Evolutionary conservation across 2,888 invertebrate species (phyloP), one percentile per base, ranked within the genome.

Genomic region (Orthosia incerta): DNA sequence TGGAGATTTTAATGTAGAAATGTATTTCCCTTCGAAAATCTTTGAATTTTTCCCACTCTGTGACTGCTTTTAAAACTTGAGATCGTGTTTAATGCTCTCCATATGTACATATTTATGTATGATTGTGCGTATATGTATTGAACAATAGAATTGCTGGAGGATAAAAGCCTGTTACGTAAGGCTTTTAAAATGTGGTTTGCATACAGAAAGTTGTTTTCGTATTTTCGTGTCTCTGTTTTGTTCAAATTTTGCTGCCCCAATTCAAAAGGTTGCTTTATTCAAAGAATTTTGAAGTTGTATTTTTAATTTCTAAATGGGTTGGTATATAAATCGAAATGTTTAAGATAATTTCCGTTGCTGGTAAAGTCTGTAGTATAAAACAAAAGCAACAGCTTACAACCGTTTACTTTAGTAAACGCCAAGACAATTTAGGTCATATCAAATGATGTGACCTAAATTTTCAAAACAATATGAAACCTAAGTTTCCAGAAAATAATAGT

Each of bases 151-250:
- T 61, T 62, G 50, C 39, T 72, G 39, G 61, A 69, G 65, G 62
- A 71, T 74, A 83, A 81, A 83, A 82, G 57, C 65, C 59, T 45
- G 56, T 79, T 73, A 71, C 64, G 60, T 51, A 75, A 72, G 61
- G 75, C 72, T 83, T 74, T 82, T 82, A 73, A 75, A 82, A 64
- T 75, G 64, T 55, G 63, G 75, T 75, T 74, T 83, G 46, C 51
- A 76, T 71, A 55, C 39, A 69, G 18, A 64, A 53, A 23, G 59
- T 15, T 51, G 74, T 39, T 48, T 62, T 26, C 55, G 80, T 65
- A 79, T 61, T 64, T 74, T 63, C 48, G 50, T 71, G 48, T 50
- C n/a, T 18, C n/a, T 46, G 23, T 61, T 39, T 46, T 55, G 13
- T 51, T 63, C 46, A 50, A 39, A 26, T 71, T 59, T 60, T 39